Evolutionary conservation across 2,797 vertebrate genomes (phyloP).

Genomic region (Clarias fuscus): DNA sequence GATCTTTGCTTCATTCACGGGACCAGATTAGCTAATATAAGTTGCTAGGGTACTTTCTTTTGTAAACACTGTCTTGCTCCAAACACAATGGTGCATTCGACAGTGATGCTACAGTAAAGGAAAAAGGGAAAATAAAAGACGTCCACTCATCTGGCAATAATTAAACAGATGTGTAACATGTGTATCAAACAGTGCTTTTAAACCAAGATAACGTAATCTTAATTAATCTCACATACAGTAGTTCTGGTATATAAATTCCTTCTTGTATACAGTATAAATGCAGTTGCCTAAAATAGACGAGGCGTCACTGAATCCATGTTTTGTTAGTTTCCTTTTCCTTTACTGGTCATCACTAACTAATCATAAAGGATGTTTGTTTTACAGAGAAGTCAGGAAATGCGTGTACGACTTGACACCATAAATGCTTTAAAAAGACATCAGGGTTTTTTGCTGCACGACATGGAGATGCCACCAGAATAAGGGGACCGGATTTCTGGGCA

Average conservation of each 20-base stretch:
- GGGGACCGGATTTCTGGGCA: slow-evolving; percentile 66
- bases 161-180: not conserved
- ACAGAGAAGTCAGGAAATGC: slow-evolving; percentile 50
- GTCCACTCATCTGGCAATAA: not conserved
- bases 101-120: not conserved
- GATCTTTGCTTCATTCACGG: slow-evolving; percentile 59
- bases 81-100: slow-evolving; percentile 48
- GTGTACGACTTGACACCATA: slow-evolving; percentile 32
- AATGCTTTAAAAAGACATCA: slow-evolving; percentile 38
- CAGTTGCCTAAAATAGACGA: slow-evolving; percentile 1
- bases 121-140: not conserved
- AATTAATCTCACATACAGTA: no score
- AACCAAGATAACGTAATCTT: not conserved
- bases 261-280: not conserved
- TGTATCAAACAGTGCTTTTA: not conserved
- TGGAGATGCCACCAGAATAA: slow-evolving; percentile 73
- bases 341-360: slow-evolving; percentile 23
- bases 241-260: not conserved
- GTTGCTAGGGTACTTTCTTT: slow-evolving; percentile 70
- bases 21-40: slow-evolving; percentile 74
- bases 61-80: slow-evolving; percentile 63
- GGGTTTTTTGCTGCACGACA: slow-evolving; percentile 67
- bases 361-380: slow-evolving; percentile 42
- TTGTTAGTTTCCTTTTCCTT: slow-evolving; percentile 33
- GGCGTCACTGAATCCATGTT: not conserved